Conservation (phyloP, 2,797 vertebrate species). For the Pelobates cultripes region DNA sequence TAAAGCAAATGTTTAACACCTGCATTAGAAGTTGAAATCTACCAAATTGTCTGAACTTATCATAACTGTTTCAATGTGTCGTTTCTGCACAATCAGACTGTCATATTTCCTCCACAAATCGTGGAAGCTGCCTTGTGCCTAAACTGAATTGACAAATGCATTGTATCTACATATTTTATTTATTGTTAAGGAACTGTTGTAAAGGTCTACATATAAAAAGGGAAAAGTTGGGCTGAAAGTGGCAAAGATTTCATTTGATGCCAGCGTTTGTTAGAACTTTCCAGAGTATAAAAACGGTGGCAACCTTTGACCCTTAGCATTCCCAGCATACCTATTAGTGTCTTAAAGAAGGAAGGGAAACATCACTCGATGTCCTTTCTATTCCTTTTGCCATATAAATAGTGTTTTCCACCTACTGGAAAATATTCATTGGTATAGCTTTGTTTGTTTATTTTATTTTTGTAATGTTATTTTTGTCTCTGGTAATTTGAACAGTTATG, state of each 20-base stretch:
- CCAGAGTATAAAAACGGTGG: slow-evolving; percentile 81
- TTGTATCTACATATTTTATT: slow-evolving; percentile 99
- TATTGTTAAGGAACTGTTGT: slow-evolving; percentile 96
- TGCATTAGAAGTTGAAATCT: slow-evolving; percentile 77
- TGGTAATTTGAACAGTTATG: slow-evolving; percentile 74
- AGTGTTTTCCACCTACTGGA: slow-evolving; percentile 85
- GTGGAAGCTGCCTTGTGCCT: slow-evolving; percentile 99
- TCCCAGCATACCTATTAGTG: slow-evolving; percentile 91
- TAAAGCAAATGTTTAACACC: slow-evolving; percentile 79
- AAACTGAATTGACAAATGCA: slow-evolving; percentile 99
- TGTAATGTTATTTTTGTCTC: slow-evolving; percentile 74
- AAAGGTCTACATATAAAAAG: slow-evolving; percentile 94
- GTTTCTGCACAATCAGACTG: slow-evolving; percentile 99
- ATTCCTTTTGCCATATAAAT: slow-evolving; percentile 84
- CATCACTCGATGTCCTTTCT: slow-evolving; percentile 73
- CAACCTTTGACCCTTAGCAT: slow-evolving; percentile 86
- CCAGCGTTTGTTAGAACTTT: slow-evolving; percentile 80
- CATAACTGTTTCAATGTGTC: slow-evolving; percentile 82
- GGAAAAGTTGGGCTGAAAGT: slow-evolving; percentile 87
- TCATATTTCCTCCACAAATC: slow-evolving; percentile 83
- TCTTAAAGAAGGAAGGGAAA: slow-evolving; percentile 89
- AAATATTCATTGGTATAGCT: slow-evolving; percentile 77
- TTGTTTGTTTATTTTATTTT: slow-evolving; percentile 68
- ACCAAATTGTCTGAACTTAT: slow-evolving; percentile 79
- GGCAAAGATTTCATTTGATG: slow-evolving; percentile 85